Evolutionary conservation across 1,140 invertebrate species (phyloP).

Genomic region (Samia ricini): DNA sequence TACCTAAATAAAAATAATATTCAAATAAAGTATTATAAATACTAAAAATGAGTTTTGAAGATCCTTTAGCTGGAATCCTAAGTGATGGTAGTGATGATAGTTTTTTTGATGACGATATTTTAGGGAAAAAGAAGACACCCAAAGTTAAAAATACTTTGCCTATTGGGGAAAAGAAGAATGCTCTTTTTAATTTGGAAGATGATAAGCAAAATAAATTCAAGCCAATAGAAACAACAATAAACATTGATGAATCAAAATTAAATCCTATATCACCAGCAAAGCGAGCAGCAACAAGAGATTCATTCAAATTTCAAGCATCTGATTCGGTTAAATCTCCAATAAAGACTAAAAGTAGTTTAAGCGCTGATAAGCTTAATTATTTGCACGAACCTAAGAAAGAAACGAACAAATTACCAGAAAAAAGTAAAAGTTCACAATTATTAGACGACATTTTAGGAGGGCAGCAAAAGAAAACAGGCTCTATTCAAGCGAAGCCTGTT

Average conservation of each 20-base stretch:
- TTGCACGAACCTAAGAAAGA: slow-evolving; percentile 45
- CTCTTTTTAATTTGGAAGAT: slow-evolving; percentile 61
- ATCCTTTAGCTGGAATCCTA: slow-evolving; percentile 72
- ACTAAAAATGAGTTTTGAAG: slow-evolving; percentile 73
- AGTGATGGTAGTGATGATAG: slow-evolving; percentile 77
- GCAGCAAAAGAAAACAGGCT: slow-evolving; percentile 31
- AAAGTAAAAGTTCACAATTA: slow-evolving; percentile 61
- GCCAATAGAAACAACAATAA: slow-evolving; percentile 20
- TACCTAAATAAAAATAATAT: slow-evolving; percentile 80
- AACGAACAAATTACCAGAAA: slow-evolving; percentile 43
- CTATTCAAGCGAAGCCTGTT: slow-evolving; percentile 26
- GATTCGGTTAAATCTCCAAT: slow-evolving; percentile 46
- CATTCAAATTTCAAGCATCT: slow-evolving; percentile 24
- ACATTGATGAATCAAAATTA: slow-evolving; percentile 24
- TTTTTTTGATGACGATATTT: slow-evolving; percentile 74
- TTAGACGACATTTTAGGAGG: slow-evolving; percentile 65
- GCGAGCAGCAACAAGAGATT: slow-evolving; percentile 43
- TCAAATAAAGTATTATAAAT: slow-evolving; percentile 32
- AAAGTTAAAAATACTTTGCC: slow-evolving; percentile 43
- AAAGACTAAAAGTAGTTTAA: slow-evolving; percentile 43
- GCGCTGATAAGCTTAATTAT: slow-evolving; percentile 46
- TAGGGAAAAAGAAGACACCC: slow-evolving; percentile 57
- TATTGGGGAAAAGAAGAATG: slow-evolving; percentile 53
- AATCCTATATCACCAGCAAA: slow-evolving; percentile 39
- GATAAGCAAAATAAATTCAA: slow-evolving; percentile 24